Conservation (phyloP, 2,888 invertebrate genomes). For the Scaptomyza polygonia region DNA sequence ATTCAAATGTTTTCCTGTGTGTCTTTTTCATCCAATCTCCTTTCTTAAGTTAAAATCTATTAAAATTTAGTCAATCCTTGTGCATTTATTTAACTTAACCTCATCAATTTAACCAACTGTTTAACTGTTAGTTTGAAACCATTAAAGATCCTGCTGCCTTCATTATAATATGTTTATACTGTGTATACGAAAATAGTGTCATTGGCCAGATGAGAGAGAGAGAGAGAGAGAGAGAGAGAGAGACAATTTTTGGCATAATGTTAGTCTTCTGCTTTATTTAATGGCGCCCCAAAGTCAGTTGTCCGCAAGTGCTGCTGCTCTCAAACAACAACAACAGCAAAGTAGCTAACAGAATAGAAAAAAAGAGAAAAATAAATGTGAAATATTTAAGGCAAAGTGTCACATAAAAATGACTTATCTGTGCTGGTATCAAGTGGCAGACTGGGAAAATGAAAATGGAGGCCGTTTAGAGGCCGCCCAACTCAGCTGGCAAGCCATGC, state of each 20-base stretch:
- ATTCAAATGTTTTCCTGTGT: too few relatives aligned
- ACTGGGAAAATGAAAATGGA: conserved; percentile 55
- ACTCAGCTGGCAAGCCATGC: conserved; percentile 56
- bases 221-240: background rate
- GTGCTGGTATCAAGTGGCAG: conserved; percentile 78
- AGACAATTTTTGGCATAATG: conserved; percentile 11
- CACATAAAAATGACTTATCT: conserved; percentile 84
- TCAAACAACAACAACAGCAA: conserved; percentile 5
- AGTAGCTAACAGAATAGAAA: conserved; percentile 17
- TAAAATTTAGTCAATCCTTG: conserved; percentile 3
- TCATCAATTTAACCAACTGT: conserved; percentile 8
- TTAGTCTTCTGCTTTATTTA: conserved; percentile 45
- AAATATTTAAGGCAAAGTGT: conserved; percentile 83
- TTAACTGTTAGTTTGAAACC: conserved; percentile 55
- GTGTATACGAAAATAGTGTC: conserved; percentile 55
- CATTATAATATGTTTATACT: conserved; percentile 60
- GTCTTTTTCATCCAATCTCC: too few relatives aligned
- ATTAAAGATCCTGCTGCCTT: conserved; percentile 63
- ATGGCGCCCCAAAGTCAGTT: conserved; percentile 40
- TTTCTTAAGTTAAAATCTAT: background rate
- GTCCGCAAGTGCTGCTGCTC: conserved; percentile 24
- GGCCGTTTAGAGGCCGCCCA: conserved; percentile 45
- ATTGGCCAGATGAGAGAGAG: conserved; percentile 52
- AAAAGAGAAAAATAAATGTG: conserved; percentile 78
- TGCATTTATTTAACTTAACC: conserved; percentile 9